Evolutionary conservation across 2,888 invertebrate species (phyloP).

Genomic region (Orthonevra nobilis): DNA sequence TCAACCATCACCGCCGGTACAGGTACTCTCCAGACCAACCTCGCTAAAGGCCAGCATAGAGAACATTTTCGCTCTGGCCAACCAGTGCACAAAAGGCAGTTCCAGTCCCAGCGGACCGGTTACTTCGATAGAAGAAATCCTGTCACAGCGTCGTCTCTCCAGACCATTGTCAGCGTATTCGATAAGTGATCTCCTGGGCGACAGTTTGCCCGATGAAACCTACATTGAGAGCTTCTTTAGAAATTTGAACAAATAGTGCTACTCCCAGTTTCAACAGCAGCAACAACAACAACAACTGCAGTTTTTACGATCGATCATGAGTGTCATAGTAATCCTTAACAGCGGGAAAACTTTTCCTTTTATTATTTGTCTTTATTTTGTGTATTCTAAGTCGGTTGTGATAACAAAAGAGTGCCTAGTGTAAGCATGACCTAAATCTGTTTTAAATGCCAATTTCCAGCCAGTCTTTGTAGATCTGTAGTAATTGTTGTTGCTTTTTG

Average conservation of each 20-base stretch:
- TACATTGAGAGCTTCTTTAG: conserved; percentile 61
- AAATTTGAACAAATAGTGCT: conserved; percentile 49
- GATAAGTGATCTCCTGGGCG: conserved; percentile 79
- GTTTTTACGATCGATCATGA: conserved; percentile 38
- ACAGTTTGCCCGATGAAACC: conserved; percentile 67
- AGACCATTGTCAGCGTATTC: conserved; percentile 79
- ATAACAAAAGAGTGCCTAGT: conserved; percentile 52
- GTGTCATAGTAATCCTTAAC: conserved; percentile 4
- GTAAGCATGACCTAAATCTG: conserved; percentile 54
- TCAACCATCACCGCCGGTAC: conserved; percentile 61
- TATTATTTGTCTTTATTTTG: too few species aligned
- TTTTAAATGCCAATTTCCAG: conserved; percentile 35
- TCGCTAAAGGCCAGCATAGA: conserved; percentile 77
- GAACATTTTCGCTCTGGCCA: conserved; percentile 78
- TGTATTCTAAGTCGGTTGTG: conserved; percentile 59
- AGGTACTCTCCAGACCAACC: conserved; percentile 71
- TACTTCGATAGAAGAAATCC: conserved; percentile 78
- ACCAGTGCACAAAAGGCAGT: conserved; percentile 73
- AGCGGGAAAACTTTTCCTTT: conserved; percentile 10
- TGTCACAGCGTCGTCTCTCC: conserved; percentile 78
- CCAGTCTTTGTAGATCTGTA: conserved; percentile 33
- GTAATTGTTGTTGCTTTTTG: conserved; percentile 3
- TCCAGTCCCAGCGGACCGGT: conserved; percentile 75
- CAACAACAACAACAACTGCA: neutral
- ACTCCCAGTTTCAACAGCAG: too few species aligned